These are phyloP conservation scores for Phyllotreta cruciferae DNA, from an alignment of 2,888 invertebrate genomes.

Conservation along the genomic window DNA sequence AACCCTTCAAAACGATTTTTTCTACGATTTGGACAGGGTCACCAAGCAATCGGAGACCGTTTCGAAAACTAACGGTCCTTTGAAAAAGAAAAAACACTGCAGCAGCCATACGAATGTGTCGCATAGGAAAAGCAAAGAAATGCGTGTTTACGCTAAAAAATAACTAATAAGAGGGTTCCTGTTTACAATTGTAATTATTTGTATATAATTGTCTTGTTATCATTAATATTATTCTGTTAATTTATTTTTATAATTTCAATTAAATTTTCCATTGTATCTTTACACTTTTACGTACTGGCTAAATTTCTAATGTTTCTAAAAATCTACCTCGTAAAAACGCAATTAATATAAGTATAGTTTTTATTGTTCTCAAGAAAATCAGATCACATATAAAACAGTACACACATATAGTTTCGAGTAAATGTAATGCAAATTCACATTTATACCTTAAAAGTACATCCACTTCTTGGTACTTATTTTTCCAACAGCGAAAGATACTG, in stretches of 20 bases:
- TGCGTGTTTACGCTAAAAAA: slow-evolving; percentile 7
- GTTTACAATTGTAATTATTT: slow-evolving; percentile 5
- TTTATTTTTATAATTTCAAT: slow-evolving; percentile 16
- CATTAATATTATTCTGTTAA: slow-evolving; percentile 19
- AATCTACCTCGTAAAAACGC: too few species aligned
- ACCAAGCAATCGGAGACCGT: slow-evolving; percentile 39
- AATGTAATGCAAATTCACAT: not conserved
- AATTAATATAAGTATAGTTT: too few species aligned
- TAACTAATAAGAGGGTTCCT: slow-evolving; percentile 5
- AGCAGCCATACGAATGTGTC: slow-evolving; percentile 3
- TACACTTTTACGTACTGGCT: too few species aligned
- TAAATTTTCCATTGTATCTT: not conserved
- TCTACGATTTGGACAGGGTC: slow-evolving; percentile 69
- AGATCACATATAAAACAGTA: too few species aligned
- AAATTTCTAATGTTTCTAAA: too few species aligned
- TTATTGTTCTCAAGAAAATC: too few species aligned
- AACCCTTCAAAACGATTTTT: slow-evolving; percentile 67
- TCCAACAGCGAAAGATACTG: slow-evolving; percentile 70
- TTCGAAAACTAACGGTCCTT: slow-evolving; percentile 21
- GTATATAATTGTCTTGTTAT: slow-evolving; percentile 14
- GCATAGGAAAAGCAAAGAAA: slow-evolving; percentile 2
- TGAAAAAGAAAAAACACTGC: slow-evolving; percentile 27
- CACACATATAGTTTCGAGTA: too few species aligned
- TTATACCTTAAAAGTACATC: slow-evolving; percentile 9
- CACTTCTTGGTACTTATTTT: slow-evolving; percentile 6